Base-by-base conservation (phyloP, 2,797 vertebrate species). In the Leucoraja ocellata region DNA sequence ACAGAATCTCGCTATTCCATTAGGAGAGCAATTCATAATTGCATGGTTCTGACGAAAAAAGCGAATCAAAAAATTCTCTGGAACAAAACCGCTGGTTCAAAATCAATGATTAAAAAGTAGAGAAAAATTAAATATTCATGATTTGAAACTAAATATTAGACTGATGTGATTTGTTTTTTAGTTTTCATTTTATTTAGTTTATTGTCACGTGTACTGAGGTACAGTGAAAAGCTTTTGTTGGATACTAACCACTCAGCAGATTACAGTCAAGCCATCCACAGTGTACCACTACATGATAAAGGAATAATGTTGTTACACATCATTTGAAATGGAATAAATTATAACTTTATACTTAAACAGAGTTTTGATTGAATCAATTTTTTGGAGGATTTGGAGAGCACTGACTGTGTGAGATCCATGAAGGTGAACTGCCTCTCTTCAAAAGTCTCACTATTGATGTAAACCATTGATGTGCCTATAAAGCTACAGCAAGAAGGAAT, bases 11-110 rank as follows among this genome's bases (percentile, higher is more conserved):
- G 94, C 94, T 0, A 95, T 99, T 94, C 95, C 95, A 0, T 95
- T 99, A 96, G 96, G 96, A 76, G 94, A 97, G 93, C 94, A 94
- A 78, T 98, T 99, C 94, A 96, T 95, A 54, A 95, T 99, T 94
- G 95, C 96, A 0, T 99, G 99, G 98, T 95, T 94, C 25, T 97
- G 95, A 93, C 28, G 10, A 86, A 77, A 95, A 0, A 11, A 83
- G 58, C 78, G 11, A 32, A 6, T 1, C 13, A 63, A 73, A 32
- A 73, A 74, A 28, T 10, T 36, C n/a, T 74, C 23, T 21, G 10
- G 32, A 74, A 28, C 68, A 23, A 8, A 39, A 71, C 4, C 13
- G 65, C 13, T 68, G 32, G 1, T 39, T 73, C 10, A 10, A 91
- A 91, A 91, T 14, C 32, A 23, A 14, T 91, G 88, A 23, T 46